Base-by-base conservation (phyloP, 2,113 vertebrate genomes). In the Thamnophis sirtalis region DNA sequence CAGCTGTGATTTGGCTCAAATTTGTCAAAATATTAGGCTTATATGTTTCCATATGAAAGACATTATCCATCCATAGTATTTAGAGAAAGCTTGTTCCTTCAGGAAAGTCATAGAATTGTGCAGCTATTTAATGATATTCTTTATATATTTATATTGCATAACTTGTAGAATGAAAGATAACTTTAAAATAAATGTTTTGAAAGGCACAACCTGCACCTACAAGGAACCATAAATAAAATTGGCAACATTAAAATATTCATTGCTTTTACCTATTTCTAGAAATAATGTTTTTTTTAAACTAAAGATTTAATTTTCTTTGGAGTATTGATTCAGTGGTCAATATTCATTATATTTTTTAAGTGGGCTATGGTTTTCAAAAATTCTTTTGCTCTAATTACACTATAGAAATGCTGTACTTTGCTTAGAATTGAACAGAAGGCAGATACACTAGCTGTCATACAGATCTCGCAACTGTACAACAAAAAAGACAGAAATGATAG, bases 231-330 rank as follows among this genome's bases (percentile, higher is more conserved):
- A 55, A 48, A 8, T 28, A 55, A 53, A 88, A 38, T 73, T 33
- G 68, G 13, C 56, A 91, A 4, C 43, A 51, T 56, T 88, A 38
- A n/a, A 87, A 88, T 15, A 84, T 28, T 5, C n/a, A 50, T 28
- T 54, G 3, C n/a, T 93, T 89, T 22, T 80, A 88, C 89, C 63
- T 93, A 86, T 88, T 90, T 94, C 91, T 91, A 13, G 92, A 90
- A 94, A 88, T 91, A 92, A 93, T 95, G 95, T 93, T 53, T 87
- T 53, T 90, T 24, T 85, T 91, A 49, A 73, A 96, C 94, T 56
- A 88, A 43, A 94, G 38, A 1, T 80, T 87, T 86, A 86, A 92
- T 94, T 92, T 92, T 87, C 93, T 92, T 91, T 88, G 63, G 88
- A 90, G 90, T 89, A 95, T 3, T 80, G 84, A 95, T 85, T 91